phyloP scores from a whole-genome alignment of 2,888 invertebrate genomes.

The Thymelicus acteon region DNA sequence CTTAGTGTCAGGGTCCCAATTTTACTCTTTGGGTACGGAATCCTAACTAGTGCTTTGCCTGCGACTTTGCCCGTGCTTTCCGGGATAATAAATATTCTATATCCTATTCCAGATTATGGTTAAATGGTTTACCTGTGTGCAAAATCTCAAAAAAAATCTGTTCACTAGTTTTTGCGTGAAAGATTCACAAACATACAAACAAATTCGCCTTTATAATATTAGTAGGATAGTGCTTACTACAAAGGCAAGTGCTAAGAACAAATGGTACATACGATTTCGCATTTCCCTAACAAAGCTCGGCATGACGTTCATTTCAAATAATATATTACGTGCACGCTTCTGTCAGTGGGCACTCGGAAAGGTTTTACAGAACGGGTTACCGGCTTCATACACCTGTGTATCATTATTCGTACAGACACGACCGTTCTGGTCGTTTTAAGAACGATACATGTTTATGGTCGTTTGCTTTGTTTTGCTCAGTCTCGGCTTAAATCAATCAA shows the following conservation, averaged over 20 bases:
- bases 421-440: too few species aligned
- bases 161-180: too few species aligned
- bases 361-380: conserved; percentile 32
- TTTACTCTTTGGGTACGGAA: too few species aligned
- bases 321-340: conserved; percentile 38
- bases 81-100: too few species aligned
- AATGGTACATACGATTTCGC: conserved; percentile 23
- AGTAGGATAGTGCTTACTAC: not conserved
- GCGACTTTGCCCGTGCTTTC: too few species aligned
- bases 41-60: too few species aligned
- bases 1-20: too few species aligned
- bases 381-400: conserved; percentile 30
- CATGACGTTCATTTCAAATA: conserved; percentile 37
- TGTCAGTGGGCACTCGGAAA: conserved; percentile 31
- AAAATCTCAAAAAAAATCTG: too few species aligned
- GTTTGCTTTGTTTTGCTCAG: conserved; percentile 8
- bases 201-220: too few species aligned
- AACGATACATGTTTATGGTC: conserved; percentile 7
- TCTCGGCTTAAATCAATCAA: not conserved
- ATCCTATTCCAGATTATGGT: too few species aligned
- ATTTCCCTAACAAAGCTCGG: conserved; percentile 33
- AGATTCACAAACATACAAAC: too few species aligned
- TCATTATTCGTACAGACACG: conserved; percentile 29
- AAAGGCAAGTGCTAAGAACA: conserved; percentile 12
- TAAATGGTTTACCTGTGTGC: too few species aligned